phyloP scores from a whole-genome alignment of 1,140 invertebrate species.

The Cydia splendana region DNA sequence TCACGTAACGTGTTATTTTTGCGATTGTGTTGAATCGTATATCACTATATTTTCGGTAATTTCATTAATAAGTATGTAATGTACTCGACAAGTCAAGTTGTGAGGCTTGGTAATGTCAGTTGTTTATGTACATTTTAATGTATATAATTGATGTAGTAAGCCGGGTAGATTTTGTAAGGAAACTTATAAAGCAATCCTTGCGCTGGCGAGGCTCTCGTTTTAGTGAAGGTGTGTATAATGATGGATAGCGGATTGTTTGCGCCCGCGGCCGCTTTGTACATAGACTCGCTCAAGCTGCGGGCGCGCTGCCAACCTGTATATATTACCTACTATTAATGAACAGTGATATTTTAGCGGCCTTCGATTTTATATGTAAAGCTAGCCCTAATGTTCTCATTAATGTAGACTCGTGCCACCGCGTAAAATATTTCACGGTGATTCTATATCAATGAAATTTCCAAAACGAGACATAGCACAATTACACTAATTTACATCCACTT shows the following conservation, averaged over 20 bases:
- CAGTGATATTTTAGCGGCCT: conserved; percentile 79
- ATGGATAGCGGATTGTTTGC: background rate
- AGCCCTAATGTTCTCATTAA: conserved; percentile 65
- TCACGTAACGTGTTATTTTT: too few species aligned
- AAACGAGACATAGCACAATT: too few species aligned
- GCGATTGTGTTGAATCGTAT: too few species aligned
- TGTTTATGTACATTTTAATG: background rate
- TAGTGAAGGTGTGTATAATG: background rate
- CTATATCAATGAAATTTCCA: too few species aligned
- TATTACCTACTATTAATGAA: conserved; percentile 75
- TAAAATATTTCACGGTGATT: conserved; percentile 43
- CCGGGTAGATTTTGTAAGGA: background rate
- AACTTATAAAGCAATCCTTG: conserved; percentile 4
- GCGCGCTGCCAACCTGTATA: conserved; percentile 56
- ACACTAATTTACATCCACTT: too few species aligned
- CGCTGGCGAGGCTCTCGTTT: conserved; percentile 14
- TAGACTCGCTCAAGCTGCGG: conserved; percentile 60
- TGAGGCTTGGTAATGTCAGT: background rate
- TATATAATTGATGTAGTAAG: background rate
- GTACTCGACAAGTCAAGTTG: background rate
- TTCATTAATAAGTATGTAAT: background rate
- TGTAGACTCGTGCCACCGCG: conserved; percentile 43
- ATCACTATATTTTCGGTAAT: too few species aligned
- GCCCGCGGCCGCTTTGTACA: conserved; percentile 52
- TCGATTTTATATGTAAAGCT: conserved; percentile 78